Conservation (phyloP, 2,797 vertebrate species). For the Siniperca scherzeri region DNA sequence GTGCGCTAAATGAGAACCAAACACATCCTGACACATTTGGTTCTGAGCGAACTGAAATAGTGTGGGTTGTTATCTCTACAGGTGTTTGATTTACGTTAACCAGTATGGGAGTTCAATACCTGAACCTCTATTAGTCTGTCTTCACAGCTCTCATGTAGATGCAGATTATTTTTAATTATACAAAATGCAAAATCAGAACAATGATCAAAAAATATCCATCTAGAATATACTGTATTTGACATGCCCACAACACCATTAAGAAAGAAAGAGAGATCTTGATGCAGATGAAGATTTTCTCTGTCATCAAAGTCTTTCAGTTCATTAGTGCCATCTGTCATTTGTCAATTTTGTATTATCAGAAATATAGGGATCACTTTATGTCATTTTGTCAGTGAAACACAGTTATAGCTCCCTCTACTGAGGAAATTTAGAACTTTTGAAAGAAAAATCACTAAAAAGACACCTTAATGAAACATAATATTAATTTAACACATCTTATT, state of each 20-base stretch:
- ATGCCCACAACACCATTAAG: neutral
- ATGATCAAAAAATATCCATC: neutral
- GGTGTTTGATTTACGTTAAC: neutral
- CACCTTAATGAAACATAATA: neutral
- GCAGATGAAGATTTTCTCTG: neutral
- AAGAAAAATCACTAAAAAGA: neutral
- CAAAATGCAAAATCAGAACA: constrained; percentile 1
- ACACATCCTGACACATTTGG: constrained; percentile 14
- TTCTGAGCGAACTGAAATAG: constrained; percentile 15
- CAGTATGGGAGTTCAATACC: neutral
- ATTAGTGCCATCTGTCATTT: neutral
- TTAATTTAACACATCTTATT: neutral
- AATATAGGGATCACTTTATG: neutral
- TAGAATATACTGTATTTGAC: neutral
- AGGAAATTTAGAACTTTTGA: constrained; percentile 6
- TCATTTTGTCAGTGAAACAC: constrained; percentile 20
- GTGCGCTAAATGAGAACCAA: constrained; percentile 11
- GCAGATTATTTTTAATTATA: neutral
- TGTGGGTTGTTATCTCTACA: constrained; percentile 15
- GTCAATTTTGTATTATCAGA: constrained; percentile 6
- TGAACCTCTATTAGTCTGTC: constrained; percentile 8
- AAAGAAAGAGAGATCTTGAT: neutral
- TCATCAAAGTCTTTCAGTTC: neutral
- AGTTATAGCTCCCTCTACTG: constrained; percentile 60
- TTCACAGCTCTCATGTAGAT: neutral